phyloP scores from a whole-genome alignment of 2,113 vertebrate species.

The Ailurus styani region DNA sequence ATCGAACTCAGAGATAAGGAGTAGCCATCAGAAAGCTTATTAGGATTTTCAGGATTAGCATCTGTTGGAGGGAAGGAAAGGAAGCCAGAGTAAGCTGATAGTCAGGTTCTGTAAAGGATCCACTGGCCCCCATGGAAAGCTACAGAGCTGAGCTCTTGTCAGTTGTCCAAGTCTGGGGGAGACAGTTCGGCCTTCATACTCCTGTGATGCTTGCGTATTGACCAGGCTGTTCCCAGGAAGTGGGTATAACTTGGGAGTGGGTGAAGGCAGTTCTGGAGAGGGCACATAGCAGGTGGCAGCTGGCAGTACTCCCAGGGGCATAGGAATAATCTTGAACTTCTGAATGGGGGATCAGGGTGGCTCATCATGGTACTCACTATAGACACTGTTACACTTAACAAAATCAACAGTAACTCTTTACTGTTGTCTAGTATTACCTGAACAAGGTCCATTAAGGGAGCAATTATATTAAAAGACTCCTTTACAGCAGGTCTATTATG shows the following conservation, averaged over 20 bases:
- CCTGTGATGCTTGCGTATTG: fast-evolving
- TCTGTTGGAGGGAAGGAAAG: neutral
- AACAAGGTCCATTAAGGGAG: neutral
- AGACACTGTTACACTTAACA: neutral
- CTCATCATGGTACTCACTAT: neutral
- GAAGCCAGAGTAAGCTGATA: fast-evolving
- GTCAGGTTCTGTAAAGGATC: neutral
- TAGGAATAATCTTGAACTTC: neutral
- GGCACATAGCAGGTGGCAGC: neutral
- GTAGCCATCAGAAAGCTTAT: neutral
- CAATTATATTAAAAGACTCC: neutral
- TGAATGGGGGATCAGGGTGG: too few species aligned
- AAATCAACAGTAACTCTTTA: neutral
- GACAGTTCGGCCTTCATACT: neutral
- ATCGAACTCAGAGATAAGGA: neutral
- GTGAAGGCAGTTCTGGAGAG: neutral
- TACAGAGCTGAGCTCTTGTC: neutral
- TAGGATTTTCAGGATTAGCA: neutral
- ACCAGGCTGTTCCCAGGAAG: neutral
- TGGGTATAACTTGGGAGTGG: too few species aligned
- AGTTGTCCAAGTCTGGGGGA: neutral
- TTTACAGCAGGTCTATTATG: neutral
- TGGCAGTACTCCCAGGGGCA: neutral
- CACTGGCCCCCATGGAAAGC: fast-evolving
- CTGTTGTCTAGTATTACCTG: neutral